A percentile compares a stretch with the other conserved stretches of the same genome.
Conservation (phyloP, 2,113 vertebrate species). For the Maccullochella peelii region DNA sequence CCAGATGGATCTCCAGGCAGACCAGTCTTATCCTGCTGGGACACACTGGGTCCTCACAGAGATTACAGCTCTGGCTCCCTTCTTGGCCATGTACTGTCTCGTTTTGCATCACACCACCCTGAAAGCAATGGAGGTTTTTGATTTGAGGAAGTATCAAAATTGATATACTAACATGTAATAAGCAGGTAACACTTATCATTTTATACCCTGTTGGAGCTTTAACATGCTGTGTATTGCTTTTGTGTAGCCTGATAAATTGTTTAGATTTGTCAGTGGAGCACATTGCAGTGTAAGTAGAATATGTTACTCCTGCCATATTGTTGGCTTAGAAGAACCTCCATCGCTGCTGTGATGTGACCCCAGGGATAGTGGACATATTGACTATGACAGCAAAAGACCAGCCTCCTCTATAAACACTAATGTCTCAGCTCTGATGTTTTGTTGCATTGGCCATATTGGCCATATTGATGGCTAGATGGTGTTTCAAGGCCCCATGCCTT, state of each 20-base stretch:
- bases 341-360: constrained; percentile 30
- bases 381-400: constrained; percentile 18
- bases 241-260: background rate
- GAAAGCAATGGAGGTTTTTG: background rate
- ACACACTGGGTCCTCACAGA: constrained; percentile 37
- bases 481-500: background rate
- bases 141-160: background rate
- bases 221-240: background rate
- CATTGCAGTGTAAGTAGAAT: background rate
- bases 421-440: background rate
- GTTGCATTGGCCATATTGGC: background rate
- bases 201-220: background rate
- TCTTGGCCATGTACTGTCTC: constrained; percentile 44
- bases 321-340: background rate
- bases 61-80: constrained; percentile 50
- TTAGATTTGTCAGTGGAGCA: background rate
- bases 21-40: constrained; percentile 61
- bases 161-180: background rate
- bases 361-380: constrained; percentile 28
- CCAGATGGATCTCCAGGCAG: constrained; percentile 59
- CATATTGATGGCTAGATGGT: background rate
- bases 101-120: constrained; percentile 20
- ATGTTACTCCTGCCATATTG: background rate
- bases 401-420: background rate
- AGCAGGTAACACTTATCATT: background rate